Evolutionary conservation across 2,797 vertebrate genomes (phyloP).

Genomic region (Lepilemur septentrionalis): DNA sequence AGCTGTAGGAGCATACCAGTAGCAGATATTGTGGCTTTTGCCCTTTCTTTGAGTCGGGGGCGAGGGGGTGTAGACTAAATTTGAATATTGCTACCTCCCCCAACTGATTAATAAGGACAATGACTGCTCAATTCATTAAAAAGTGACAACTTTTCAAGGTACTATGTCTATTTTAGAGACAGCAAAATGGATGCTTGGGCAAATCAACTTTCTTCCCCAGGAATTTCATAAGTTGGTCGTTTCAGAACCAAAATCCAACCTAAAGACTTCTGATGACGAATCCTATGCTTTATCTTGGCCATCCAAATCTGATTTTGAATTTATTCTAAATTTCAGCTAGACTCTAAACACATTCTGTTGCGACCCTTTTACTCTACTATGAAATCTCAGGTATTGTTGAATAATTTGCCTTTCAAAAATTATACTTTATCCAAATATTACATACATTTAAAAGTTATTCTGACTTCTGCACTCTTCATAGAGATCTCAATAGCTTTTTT

Average conservation of each 20-base stretch:
- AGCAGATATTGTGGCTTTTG: background rate
- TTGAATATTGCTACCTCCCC: background rate
- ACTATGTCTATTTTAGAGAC: background rate
- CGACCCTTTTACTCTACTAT: background rate
- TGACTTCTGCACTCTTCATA: background rate
- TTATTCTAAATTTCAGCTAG: background rate
- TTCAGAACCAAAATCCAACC: background rate
- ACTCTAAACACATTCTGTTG: background rate
- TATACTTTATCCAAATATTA: slow-evolving; percentile 1
- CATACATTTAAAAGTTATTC: background rate
- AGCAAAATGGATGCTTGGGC: background rate
- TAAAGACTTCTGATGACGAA: background rate
- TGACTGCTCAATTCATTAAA: background rate
- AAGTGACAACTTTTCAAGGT: background rate
- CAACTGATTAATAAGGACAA: background rate
- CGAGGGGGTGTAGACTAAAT: background rate
- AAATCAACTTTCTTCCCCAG: background rate
- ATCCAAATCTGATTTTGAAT: background rate
- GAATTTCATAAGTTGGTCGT: background rate
- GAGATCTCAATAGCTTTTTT: background rate
- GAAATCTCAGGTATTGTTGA: background rate
- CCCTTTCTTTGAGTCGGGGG: background rate
- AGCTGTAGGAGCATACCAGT: background rate
- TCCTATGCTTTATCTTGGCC: background rate
- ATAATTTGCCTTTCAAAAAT: background rate